Percentiles rank a stretch among this genome's conserved stretches.
These are phyloP conservation scores for Eubasilissa splendida DNA, from an alignment of 2,888 invertebrate genomes.

Conservation along the genomic window DNA sequence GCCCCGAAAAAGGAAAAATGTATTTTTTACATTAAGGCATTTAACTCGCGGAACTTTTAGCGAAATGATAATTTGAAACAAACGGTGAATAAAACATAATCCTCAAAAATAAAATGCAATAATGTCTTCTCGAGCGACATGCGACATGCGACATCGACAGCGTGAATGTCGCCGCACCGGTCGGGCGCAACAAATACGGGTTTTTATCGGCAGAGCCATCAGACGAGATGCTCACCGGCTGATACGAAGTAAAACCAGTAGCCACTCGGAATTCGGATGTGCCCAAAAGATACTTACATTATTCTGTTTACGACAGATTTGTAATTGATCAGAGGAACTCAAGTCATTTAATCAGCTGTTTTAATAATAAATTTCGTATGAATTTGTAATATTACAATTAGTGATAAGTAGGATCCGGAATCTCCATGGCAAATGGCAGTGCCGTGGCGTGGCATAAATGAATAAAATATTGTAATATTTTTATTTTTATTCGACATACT, in stretches of 20 bases:
- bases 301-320: conserved; percentile 53
- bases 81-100: conserved; percentile 13
- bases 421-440: too few species aligned
- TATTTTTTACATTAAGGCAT: too few species aligned
- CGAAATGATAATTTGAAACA: background rate
- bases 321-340: conserved; percentile 49
- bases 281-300: conserved; percentile 48
- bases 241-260: conserved; percentile 51
- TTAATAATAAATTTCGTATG: too few species aligned
- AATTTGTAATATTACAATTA: too few species aligned
- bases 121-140: background rate
- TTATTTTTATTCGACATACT: too few species aligned
- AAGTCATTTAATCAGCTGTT: background rate
- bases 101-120: conserved; percentile 12
- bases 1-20: too few species aligned
- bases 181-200: conserved; percentile 15
- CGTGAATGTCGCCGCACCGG: conserved; percentile 22
- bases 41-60: too few species aligned
- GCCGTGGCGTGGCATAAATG: too few species aligned
- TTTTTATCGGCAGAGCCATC: conserved; percentile 42
- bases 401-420: too few species aligned
- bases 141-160: background rate
- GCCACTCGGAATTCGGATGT: conserved; percentile 50
- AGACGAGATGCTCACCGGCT: conserved; percentile 22
- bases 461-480: too few species aligned